Conservation (phyloP, 1,140 invertebrate species). For the Pantala flavescens region DNA sequence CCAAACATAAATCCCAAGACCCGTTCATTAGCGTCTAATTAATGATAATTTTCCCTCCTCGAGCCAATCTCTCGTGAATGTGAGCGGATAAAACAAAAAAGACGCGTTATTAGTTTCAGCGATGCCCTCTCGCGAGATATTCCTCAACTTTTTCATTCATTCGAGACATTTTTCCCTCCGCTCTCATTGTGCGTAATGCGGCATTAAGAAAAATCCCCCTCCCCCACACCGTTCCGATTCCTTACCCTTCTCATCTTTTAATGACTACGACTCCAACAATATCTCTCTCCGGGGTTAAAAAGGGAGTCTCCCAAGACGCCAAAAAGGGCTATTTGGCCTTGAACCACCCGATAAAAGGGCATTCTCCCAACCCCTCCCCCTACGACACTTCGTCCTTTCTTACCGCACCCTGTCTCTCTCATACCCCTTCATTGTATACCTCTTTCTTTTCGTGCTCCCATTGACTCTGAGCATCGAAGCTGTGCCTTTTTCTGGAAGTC, state of each 20-base stretch:
- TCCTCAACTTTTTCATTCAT: background rate
- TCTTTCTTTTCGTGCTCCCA: background rate
- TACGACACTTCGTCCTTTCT: background rate
- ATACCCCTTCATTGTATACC: background rate
- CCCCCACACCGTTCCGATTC: background rate
- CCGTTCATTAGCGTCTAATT: conserved; percentile 6
- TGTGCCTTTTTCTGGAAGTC: background rate
- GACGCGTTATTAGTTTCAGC: background rate
- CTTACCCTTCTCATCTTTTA: background rate
- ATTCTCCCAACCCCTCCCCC: background rate
- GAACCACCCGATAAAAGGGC: conserved; percentile 4
- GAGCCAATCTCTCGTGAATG: background rate
- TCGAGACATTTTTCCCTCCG: background rate
- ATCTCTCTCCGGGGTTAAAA: background rate
- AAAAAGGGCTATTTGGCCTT: conserved; percentile 1
- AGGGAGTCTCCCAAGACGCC: background rate
- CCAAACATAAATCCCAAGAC: background rate
- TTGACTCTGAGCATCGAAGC: background rate
- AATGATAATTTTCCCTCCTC: background rate
- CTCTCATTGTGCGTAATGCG: conserved; percentile 8
- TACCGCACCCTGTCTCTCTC: background rate
- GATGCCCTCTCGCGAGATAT: background rate
- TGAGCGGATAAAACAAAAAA: background rate
- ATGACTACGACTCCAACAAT: background rate
- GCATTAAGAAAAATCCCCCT: background rate